These are phyloP conservation scores for Hermatobates lingyangjiaoensis DNA, from an alignment of 1,140 invertebrate genomes.

Conservation along the genomic window DNA sequence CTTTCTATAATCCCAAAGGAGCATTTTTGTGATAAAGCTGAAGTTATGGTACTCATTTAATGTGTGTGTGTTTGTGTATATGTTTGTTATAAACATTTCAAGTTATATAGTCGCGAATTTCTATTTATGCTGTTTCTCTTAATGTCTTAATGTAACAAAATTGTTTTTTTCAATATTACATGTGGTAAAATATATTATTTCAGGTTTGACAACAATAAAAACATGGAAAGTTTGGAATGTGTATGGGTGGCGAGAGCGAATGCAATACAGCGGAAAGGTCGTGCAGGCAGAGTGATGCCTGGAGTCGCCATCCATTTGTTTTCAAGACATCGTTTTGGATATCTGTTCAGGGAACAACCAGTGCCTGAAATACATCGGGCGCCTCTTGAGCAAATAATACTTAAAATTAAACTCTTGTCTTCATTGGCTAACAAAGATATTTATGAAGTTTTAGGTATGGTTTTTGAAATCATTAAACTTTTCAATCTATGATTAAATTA, in stretches of 20 bases:
- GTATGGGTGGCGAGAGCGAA: constrained; percentile 67
- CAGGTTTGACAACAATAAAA: constrained; percentile 59
- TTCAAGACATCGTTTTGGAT: constrained; percentile 42
- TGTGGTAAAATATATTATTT: too few species aligned
- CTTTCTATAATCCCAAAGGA: too few species aligned
- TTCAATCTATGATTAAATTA: too few species aligned
- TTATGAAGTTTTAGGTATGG: constrained; percentile 39
- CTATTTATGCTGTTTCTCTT: too few species aligned
- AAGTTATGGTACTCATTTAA: too few species aligned
- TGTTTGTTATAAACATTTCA: too few species aligned
- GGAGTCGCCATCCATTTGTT: constrained; percentile 66
- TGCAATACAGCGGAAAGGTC: constrained; percentile 57
- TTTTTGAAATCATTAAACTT: too few species aligned
- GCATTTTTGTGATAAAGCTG: too few species aligned
- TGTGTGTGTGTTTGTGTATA: too few species aligned
- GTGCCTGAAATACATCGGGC: constrained; percentile 70
- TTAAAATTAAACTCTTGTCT: constrained; percentile 72
- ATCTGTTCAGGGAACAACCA: constrained; percentile 42
- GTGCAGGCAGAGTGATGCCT: constrained; percentile 74
- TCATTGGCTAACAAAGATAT: constrained; percentile 41
- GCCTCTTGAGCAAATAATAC: constrained; percentile 66
- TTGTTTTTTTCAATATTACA: too few species aligned
- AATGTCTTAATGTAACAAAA: too few species aligned
- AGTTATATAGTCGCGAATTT: too few species aligned
- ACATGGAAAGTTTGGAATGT: constrained; percentile 63